Evolutionary conservation across 2,888 invertebrate species (phyloP).

Genomic region (Nephrotoma flavescens): DNA sequence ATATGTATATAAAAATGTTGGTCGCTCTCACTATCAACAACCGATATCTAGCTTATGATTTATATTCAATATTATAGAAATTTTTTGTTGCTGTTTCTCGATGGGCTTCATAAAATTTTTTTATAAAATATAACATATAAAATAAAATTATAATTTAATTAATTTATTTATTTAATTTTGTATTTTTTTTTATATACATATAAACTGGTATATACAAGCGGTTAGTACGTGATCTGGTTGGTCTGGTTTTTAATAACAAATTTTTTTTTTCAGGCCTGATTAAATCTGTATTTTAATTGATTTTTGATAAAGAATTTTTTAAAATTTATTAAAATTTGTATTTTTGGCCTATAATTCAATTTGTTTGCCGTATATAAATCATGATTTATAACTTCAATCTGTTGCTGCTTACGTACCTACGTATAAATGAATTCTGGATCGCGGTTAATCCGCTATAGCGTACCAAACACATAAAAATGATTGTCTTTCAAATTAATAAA

Average conservation of each 20-base stretch:
- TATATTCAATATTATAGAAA: not conserved
- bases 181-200: not conserved
- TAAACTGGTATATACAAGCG: not conserved
- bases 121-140: not conserved
- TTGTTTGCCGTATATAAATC: not conserved
- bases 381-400: not conserved
- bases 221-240: too few relatives aligned
- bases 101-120: not conserved
- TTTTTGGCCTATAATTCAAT: not conserved
- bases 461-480: not conserved
- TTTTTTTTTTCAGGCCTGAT: not conserved
- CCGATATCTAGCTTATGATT: not conserved
- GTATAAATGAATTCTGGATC: not conserved
- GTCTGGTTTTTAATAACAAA: too few relatives aligned
- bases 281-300: not conserved
- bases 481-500: not conserved
- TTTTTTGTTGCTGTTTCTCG: not conserved
- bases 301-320: not conserved
- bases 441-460: too few relatives aligned
- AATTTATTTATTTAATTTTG: not conserved
- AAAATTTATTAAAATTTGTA: not conserved
- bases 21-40: not conserved
- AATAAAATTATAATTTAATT: not conserved
- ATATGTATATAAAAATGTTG: not conserved
- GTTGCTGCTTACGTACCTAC: not conserved